Evolutionary conservation across 2,113 vertebrate species (phyloP).

Genomic region (Aphelocoma coerulescens): DNA sequence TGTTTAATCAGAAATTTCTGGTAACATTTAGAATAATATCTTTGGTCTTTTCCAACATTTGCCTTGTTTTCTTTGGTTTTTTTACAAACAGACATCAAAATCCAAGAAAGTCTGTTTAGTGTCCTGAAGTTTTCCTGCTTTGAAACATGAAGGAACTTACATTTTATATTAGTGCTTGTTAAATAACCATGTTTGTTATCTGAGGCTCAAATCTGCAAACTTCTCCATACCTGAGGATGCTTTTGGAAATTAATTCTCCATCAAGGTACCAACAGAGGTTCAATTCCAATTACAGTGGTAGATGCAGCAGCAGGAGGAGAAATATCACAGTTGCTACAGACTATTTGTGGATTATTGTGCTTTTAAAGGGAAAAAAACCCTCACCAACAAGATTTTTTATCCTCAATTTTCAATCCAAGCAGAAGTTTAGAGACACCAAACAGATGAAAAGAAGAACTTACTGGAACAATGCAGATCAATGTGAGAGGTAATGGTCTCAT

Average conservation of each 20-base stretch:
- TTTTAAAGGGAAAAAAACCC: background rate
- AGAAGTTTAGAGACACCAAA: background rate
- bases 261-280: background rate
- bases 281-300: background rate
- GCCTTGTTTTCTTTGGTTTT: background rate
- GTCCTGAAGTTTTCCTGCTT: background rate
- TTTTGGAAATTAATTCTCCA: background rate
- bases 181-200: background rate
- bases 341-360: background rate
- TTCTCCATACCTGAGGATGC: background rate
- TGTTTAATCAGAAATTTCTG: constrained; percentile 1
- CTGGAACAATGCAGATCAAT: background rate
- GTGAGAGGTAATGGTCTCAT: background rate
- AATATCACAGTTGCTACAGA: background rate
- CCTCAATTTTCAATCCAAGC: background rate
- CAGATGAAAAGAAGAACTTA: background rate
- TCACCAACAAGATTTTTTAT: background rate
- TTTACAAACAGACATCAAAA: background rate
- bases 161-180: background rate
- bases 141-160: background rate
- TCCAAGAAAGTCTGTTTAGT: background rate
- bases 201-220: background rate
- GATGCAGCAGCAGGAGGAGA: background rate
- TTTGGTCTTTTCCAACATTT: background rate
- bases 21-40: background rate